Percentiles rank a stretch among this genome's conserved stretches.
Evolutionary conservation across 2,888 invertebrate genomes (phyloP).

Genomic region (Schizaphis graminum): DNA sequence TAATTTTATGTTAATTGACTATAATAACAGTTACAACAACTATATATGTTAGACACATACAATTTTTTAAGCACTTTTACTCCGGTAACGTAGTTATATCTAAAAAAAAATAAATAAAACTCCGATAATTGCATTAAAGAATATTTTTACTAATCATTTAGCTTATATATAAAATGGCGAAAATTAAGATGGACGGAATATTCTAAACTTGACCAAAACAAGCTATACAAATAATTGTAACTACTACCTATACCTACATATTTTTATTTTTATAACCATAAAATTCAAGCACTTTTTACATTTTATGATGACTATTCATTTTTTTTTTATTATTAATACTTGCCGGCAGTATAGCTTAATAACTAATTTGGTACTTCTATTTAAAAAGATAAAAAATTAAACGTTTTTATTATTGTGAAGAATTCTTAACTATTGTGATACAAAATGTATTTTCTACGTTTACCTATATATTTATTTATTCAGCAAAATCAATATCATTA

Average conservation of each 20-base stretch:
- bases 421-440: not conserved
- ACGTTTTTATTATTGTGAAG: not conserved
- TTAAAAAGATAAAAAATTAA: not conserved
- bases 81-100: not conserved
- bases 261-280: not conserved
- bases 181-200: not conserved
- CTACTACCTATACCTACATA: not conserved
- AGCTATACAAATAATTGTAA: not conserved
- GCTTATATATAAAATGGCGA: not conserved
- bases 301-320: not conserved
- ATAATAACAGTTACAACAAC: not conserved
- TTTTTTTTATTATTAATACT: not conserved
- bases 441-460: not conserved
- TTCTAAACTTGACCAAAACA: not conserved
- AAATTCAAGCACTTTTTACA: not conserved
- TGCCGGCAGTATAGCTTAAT: not conserved
- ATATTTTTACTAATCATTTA: not conserved
- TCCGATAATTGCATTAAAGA: not conserved
- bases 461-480: too few species aligned
- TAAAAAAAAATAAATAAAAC: not conserved
- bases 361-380: not conserved
- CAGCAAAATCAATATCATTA: too few species aligned
- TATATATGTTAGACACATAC: not conserved
- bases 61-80: not conserved
- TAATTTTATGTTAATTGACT: not conserved